Conservation (phyloP, 2,113 vertebrate species). For the Campylorhamphus procurvoides region DNA sequence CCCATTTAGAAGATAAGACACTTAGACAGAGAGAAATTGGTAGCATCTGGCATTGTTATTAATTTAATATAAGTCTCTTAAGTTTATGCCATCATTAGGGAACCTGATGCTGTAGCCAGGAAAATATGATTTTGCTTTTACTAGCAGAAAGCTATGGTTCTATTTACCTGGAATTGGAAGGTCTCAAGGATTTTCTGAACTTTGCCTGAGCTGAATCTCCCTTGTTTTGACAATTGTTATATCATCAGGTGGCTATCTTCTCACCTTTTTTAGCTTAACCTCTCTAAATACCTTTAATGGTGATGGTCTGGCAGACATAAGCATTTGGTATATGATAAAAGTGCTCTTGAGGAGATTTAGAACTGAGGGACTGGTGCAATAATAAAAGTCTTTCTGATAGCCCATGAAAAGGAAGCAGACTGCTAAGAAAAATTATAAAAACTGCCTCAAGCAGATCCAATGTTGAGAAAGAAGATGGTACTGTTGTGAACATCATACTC, state of each 20-base stretch:
- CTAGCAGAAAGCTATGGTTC: not conserved
- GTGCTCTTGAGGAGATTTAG: not conserved
- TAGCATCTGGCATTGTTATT: not conserved
- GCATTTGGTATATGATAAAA: not conserved
- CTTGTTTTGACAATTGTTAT: not conserved
- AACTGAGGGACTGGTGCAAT: not conserved
- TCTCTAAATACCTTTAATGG: not conserved
- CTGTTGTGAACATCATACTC: not conserved
- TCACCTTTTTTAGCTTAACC: not conserved
- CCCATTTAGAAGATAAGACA: not conserved
- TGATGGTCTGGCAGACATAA: not conserved
- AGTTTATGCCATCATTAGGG: not conserved
- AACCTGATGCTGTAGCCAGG: not conserved
- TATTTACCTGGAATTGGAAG: not conserved
- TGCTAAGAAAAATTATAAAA: not conserved
- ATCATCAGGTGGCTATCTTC: not conserved
- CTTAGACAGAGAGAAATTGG: not conserved
- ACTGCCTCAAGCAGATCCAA: fast-evolving
- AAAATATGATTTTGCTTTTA: conserved; percentile 16
- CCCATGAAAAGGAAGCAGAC: not conserved
- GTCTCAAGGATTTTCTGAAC: not conserved
- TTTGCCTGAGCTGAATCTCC: not conserved
- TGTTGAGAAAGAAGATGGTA: not conserved
- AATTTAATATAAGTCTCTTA: conserved; percentile 23
- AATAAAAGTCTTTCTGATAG: not conserved